phyloP scores from a whole-genome alignment of 1,140 invertebrate species.

The Cyclargus thomasi region DNA sequence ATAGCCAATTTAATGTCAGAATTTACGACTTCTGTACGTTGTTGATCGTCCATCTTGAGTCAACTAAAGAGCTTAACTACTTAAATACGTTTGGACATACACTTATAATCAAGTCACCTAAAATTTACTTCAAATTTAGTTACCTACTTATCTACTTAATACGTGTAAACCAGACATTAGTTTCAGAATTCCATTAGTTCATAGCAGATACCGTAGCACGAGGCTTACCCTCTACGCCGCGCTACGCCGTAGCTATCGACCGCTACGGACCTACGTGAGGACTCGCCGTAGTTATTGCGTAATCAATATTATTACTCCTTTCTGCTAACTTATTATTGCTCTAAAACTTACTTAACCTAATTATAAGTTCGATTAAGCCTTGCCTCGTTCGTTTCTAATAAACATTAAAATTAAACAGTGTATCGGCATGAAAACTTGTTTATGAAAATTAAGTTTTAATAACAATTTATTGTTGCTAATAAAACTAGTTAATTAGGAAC shows the following conservation, averaged over 20 bases:
- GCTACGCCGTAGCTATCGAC: background rate
- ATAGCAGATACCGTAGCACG: background rate
- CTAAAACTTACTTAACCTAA: background rate
- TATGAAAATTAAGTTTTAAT: background rate
- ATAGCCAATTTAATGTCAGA: too few species aligned
- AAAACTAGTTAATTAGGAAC: background rate
- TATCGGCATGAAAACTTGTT: background rate
- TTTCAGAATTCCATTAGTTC: background rate
- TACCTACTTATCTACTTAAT: too few species aligned
- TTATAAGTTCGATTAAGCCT: background rate
- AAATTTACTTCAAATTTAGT: too few species aligned
- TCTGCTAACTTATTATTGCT: background rate
- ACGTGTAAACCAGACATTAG: too few species aligned
- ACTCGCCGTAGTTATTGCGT: background rate
- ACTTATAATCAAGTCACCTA: too few species aligned
- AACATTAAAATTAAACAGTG: background rate
- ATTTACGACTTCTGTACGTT: too few species aligned
- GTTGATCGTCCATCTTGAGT: too few species aligned
- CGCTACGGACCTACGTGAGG: background rate
- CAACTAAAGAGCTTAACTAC: too few species aligned
- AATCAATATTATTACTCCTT: background rate
- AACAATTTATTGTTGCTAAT: background rate
- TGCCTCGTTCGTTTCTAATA: slow-evolving; percentile 1
- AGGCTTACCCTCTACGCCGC: background rate
- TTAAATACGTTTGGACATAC: too few species aligned